A percentile compares a stretch with the other conserved stretches of the same genome.
phyloP scores from a whole-genome alignment of 2,113 vertebrate genomes.

The Pollimyrus isidori region DNA sequence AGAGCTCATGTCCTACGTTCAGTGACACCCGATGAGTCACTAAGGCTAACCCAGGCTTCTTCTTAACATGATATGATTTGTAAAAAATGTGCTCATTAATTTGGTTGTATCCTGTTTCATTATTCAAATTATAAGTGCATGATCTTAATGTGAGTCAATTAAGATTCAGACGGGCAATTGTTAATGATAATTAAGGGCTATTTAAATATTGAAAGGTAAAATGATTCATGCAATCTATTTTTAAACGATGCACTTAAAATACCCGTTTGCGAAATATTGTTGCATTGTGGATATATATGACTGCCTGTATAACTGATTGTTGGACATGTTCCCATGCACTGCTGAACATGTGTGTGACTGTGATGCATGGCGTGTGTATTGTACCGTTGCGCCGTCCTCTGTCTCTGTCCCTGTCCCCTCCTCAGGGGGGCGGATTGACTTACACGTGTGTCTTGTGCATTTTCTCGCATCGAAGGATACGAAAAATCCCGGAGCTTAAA shows the following conservation, averaged over 20 bases:
- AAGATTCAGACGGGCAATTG: neutral
- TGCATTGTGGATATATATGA: neutral
- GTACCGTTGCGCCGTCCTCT: constrained; percentile 62
- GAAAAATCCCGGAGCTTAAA: constrained; percentile 95
- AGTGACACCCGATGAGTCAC: neutral
- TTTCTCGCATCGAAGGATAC: constrained; percentile 81
- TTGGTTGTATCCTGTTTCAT: neutral
- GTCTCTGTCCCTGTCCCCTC: constrained; percentile 68
- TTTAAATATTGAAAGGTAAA: constrained; percentile 3
- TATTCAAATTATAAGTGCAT: neutral
- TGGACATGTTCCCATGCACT: constrained; percentile 12
- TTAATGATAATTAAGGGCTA: neutral
- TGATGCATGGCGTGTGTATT: constrained; percentile 9
- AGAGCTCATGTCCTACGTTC: neutral
- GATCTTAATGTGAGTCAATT: neutral
- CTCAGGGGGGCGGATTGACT: constrained; percentile 49
- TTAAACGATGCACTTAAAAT: neutral
- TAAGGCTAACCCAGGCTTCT: neutral
- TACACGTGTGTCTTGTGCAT: constrained; percentile 67
- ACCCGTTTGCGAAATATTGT: neutral
- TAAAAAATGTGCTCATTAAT: neutral
- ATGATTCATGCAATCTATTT: neutral
- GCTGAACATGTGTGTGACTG: neutral
- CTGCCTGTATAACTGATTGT: neutral
- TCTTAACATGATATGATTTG: neutral